Base-by-base conservation (phyloP, 2,113 vertebrate species). In the Saguinus midas region DNA sequence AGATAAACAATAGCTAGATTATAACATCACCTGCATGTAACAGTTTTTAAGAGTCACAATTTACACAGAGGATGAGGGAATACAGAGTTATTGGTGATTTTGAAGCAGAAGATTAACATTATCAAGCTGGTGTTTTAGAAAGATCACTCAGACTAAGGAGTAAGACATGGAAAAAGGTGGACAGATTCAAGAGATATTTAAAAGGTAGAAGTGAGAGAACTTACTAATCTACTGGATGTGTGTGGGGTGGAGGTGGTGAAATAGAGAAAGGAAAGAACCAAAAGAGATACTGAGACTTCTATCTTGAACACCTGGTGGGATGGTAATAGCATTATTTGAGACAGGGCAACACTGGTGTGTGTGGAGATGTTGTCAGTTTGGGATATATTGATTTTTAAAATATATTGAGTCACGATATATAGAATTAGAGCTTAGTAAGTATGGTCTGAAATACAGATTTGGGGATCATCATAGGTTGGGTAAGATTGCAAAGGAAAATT, bases 91-190 rank as follows among this genome's bases (percentile, higher is more conserved):
- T 1, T 2, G 7, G 25, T 83, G 43, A 35, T 35, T 94, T 93
- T 90, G 83, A 92, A 90, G 43, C 68, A 87, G 18, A 17, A 85
- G 48, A 90, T 85, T 91, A 93, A 73, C 61, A 91, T 37, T 3
- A 94, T 50, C 6, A 1, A 29, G 83, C 55, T 27, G 87, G n/a
- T 37, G 23, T 68, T 96, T 93, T 87, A 37, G 73, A 68, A 83
- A 84, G 70, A 68, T 35, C 16, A 45, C 23, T 75, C 68, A 92
- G 37, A 45, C 0, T 35, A 50, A 81, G 76, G 20, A 76, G 32
- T 16, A 29, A 48, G 37, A 84, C 72, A 55, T 29, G 17, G 45
- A 16, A 91, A 75, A 91, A 66, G 48, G 27, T 20, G 32, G 83
- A 35, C 9, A 37, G 32, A 50, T 64, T 80, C 32, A 87, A 72